Conservation (phyloP, 2,113 vertebrate species). For the Callopanchax toddi region DNA sequence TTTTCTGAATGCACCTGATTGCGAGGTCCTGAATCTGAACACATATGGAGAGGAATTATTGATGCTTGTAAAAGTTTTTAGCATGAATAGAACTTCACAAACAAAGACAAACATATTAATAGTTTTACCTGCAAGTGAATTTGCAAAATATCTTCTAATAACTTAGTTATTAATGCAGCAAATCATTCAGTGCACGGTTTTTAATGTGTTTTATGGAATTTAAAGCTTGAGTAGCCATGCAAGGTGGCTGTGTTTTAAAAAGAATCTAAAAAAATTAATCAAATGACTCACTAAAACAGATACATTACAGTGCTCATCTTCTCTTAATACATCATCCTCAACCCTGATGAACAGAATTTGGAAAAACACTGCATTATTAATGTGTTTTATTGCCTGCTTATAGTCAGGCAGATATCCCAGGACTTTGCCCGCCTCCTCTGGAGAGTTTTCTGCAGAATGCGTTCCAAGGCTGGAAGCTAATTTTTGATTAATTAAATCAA, state of each 20-base stretch:
- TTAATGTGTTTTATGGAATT: background rate
- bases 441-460: constrained; percentile 54
- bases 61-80: background rate
- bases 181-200: background rate
- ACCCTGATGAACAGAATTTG: constrained; percentile 21
- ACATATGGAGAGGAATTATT: constrained; percentile 9
- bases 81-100: background rate
- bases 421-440: constrained; percentile 59
- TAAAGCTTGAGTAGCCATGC: too few species aligned
- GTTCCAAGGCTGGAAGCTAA: constrained; percentile 72
- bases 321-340: constrained; percentile 1
- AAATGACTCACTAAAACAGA: background rate
- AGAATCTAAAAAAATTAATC: background rate
- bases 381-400: constrained; percentile 35
- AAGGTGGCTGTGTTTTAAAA: background rate
- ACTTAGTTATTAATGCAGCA: background rate
- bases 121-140: background rate
- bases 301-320: constrained; percentile 2
- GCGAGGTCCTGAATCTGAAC: constrained; percentile 86
- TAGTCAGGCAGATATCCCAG: constrained; percentile 48
- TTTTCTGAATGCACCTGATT: constrained; percentile 96
- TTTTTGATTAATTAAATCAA: constrained; percentile 81
- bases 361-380: constrained; percentile 38
- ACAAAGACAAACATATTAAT: background rate
- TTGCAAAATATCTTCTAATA: constrained; percentile 1